phyloP scores from a whole-genome alignment of 2,113 vertebrate genomes.

The Cnemophilus loriae region DNA sequence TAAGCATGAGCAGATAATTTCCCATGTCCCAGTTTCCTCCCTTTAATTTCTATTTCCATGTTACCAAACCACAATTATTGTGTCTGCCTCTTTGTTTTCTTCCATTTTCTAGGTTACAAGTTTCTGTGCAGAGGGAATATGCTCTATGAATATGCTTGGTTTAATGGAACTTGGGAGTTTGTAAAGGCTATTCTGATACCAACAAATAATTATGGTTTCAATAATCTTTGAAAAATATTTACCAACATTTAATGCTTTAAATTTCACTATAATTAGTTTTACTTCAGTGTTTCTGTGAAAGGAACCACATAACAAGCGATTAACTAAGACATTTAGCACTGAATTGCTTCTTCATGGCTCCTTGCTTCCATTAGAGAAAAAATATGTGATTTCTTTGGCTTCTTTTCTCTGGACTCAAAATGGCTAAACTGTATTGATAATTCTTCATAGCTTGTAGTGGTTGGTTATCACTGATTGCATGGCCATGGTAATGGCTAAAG shows the following conservation, averaged over 20 bases:
- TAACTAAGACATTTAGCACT: neutral
- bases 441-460: neutral
- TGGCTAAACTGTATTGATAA: neutral
- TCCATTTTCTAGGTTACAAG: neutral
- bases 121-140: neutral
- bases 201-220: neutral
- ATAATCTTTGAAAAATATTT: neutral
- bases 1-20: neutral
- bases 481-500: too few relatives aligned
- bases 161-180: neutral
- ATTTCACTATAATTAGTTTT: neutral
- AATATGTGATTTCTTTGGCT: neutral
- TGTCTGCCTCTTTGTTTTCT: neutral
- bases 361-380: neutral
- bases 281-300: neutral
- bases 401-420: neutral
- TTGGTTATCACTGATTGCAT: neutral
- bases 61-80: neutral
- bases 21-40: neutral
- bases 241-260: neutral
- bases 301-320: neutral
- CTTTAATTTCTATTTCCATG: neutral
- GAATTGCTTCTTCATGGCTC: neutral
- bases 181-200: neutral
- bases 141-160: neutral